Percentiles rank a stretch among this genome's conserved stretches.
Conservation (phyloP, 2,113 vertebrate genomes). For the Ageneiosus marmoratus region DNA sequence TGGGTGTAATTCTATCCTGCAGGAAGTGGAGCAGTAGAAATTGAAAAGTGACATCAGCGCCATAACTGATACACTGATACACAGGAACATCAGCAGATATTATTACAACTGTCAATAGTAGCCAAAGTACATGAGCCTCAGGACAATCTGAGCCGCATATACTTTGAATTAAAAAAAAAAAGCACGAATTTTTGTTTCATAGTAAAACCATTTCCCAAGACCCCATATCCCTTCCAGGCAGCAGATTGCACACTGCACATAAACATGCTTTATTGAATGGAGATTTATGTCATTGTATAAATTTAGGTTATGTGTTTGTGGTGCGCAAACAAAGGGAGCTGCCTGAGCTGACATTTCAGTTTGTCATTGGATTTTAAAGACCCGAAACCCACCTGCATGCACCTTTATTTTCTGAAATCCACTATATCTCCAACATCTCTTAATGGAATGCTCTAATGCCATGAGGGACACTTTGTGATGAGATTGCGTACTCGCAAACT, state of each 20-base stretch:
- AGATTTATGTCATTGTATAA: not conserved
- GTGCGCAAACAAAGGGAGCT: not conserved
- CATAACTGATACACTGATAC: not conserved
- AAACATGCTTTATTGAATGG: not conserved
- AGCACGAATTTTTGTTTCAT: not conserved
- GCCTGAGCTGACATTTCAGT: not conserved
- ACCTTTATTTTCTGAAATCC: constrained; percentile 4
- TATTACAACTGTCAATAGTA: not conserved
- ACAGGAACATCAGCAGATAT: not conserved
- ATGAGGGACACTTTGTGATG: constrained; percentile 20
- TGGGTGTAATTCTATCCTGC: constrained; percentile 14
- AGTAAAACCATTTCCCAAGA: not conserved
- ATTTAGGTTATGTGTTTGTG: not conserved
- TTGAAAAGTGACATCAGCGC: constrained; percentile 6
- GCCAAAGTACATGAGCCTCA: not conserved
- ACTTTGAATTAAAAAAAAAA: not conserved
- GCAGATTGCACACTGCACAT: not conserved
- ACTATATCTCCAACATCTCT: constrained; percentile 1
- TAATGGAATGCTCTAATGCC: constrained; percentile 20
- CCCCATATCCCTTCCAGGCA: not conserved
- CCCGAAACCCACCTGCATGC: not conserved
- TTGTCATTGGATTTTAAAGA: not conserved
- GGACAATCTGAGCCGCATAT: not conserved
- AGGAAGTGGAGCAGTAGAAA: constrained; percentile 9
- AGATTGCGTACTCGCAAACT: constrained; percentile 18